Percentiles rank a stretch among this genome's conserved stretches.
These are phyloP conservation scores for Drosophila lini DNA, from an alignment of 1,140 invertebrate species.

Conservation along the genomic window DNA sequence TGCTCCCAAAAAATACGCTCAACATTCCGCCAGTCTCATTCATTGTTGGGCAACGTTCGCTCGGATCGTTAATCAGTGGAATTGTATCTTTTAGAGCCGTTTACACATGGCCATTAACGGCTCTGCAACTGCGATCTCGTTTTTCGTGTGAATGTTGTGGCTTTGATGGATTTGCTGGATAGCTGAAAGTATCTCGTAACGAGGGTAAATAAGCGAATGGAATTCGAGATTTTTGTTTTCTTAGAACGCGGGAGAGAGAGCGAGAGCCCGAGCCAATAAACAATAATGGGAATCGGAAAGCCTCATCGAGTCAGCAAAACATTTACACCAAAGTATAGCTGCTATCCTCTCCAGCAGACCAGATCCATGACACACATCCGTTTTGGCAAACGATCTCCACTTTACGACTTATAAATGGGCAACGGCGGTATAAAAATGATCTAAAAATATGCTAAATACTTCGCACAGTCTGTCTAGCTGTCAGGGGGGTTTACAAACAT, in stretches of 20 bases:
- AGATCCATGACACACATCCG: conserved; percentile 58
- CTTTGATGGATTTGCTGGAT: conserved; percentile 29
- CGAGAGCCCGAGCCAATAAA: conserved; percentile 23
- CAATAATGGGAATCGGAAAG: conserved; percentile 42
- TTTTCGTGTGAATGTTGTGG: conserved; percentile 47
- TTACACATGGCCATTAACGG: conserved; percentile 37
- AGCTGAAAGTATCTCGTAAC: conserved; percentile 21
- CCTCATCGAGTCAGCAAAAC: conserved; percentile 10
- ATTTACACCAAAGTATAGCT: conserved; percentile 2
- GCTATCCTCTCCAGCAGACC: conserved; percentile 3
- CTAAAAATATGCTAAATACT: conserved; percentile 67
- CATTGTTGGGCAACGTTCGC: conserved; percentile 21
- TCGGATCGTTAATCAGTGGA: conserved; percentile 30
- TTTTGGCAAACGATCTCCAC: conserved; percentile 25
- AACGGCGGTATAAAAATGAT: conserved; percentile 50
- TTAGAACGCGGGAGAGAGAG: conserved; percentile 1
- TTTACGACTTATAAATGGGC: conserved; percentile 64
- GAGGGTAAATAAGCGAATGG: conserved; percentile 41
- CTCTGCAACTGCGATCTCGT: conserved; percentile 40
- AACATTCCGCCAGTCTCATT: conserved; percentile 19
- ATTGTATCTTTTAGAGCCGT: conserved; percentile 34
- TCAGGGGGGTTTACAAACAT: conserved; percentile 11
- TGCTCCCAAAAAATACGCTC: conserved; percentile 21
- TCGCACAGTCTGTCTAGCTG: conserved; percentile 8
- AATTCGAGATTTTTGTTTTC: conserved; percentile 44